These are phyloP conservation scores for Zelostemma sp. DNA, from an alignment of 1,140 invertebrate species.

Conservation along the genomic window DNA sequence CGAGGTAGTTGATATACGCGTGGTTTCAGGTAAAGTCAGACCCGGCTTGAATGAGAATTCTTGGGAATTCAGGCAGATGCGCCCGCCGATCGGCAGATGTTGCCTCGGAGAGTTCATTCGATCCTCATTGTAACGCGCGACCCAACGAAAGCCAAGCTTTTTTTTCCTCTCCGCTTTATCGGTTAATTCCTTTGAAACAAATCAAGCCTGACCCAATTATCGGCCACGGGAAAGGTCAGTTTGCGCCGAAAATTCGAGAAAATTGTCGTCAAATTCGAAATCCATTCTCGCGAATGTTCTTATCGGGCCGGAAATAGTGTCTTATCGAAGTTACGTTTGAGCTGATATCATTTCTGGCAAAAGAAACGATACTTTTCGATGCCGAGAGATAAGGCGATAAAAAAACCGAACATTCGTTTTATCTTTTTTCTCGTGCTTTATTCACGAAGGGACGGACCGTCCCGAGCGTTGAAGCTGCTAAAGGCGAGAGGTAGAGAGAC, in stretches of 20 bases:
- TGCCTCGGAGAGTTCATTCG: too few relatives aligned
- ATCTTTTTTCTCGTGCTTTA: background rate
- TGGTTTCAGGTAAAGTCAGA: conserved; percentile 57
- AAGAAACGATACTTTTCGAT: too few relatives aligned
- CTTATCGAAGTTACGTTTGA: background rate
- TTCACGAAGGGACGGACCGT: background rate
- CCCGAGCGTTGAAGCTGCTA: conserved; percentile 1
- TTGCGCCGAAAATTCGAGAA: too few relatives aligned
- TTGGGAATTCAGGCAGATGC: conserved; percentile 59
- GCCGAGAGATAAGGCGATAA: too few relatives aligned
- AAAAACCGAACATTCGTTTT: background rate
- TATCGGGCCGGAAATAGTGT: conserved; percentile 35
- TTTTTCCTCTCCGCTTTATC: too few relatives aligned
- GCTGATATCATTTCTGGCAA: too few relatives aligned
- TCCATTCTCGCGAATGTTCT: conserved; percentile 18
- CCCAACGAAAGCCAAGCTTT: background rate
- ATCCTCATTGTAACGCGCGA: too few relatives aligned
- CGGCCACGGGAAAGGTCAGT: too few relatives aligned
- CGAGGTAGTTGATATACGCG: conserved; percentile 24
- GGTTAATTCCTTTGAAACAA: too few relatives aligned
- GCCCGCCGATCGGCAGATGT: conserved; percentile 43
- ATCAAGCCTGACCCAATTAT: too few relatives aligned
- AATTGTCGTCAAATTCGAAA: too few relatives aligned
- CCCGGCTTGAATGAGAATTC: conserved; percentile 55
- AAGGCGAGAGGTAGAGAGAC: background rate